Evolutionary conservation across 2,888 invertebrate species (phyloP).

Genomic region (Xanthorhoe designata): DNA sequence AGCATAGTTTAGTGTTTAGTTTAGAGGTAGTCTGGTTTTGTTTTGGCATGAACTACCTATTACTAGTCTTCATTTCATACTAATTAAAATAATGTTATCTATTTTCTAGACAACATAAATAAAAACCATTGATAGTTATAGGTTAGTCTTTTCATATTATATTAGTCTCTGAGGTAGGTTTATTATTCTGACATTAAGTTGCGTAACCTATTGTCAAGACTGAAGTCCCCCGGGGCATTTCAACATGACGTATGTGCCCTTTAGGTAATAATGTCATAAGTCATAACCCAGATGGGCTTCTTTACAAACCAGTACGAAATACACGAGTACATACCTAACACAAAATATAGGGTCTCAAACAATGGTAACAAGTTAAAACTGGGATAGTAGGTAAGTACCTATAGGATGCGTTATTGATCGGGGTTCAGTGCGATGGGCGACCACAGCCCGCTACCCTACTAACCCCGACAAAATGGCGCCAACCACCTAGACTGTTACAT

Average conservation of each 20-base stretch:
- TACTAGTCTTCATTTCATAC: no score
- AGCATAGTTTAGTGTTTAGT: no score
- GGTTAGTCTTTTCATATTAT: no score
- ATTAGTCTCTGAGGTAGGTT: no score
- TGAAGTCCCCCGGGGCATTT: conserved; percentile 45
- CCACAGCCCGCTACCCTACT: conserved; percentile 66
- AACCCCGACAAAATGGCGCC: conserved; percentile 59
- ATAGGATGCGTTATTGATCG: conserved; percentile 67
- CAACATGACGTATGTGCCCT: conserved; percentile 45
- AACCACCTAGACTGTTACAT: neutral
- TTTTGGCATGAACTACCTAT: no score
- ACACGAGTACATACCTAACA: neutral
- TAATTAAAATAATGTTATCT: no score
- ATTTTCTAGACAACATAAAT: no score
- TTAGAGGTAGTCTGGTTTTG: no score
- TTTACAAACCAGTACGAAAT: conserved; percentile 25
- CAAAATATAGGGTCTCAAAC: neutral
- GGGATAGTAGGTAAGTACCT: no score
- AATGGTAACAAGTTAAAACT: neutral
- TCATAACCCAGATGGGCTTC: conserved; percentile 34
- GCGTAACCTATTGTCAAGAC: conserved; percentile 47
- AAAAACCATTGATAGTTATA: no score
- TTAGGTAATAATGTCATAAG: conserved; percentile 38
- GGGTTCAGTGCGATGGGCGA: conserved; percentile 35
- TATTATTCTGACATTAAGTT: neutral